These are phyloP conservation scores for Bradypodion ventrale DNA, from an alignment of 2,797 vertebrate species.

Conservation along the genomic window DNA sequence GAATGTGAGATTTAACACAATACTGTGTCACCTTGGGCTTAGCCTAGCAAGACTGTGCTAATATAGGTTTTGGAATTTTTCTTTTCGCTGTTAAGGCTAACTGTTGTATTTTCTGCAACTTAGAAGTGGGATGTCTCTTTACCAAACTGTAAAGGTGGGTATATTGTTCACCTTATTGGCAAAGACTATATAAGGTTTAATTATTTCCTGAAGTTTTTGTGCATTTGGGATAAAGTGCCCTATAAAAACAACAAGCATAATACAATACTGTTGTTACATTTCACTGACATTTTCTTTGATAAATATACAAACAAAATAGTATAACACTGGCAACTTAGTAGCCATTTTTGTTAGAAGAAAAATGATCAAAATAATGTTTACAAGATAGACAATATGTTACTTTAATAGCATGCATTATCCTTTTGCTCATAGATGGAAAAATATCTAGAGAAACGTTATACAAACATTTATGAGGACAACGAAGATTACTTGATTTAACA, in stretches of 20 bases:
- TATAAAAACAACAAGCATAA: slow-evolving; percentile 12
- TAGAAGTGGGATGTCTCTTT: background rate
- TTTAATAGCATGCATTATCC: slow-evolving; percentile 18
- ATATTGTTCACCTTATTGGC: background rate
- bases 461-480: slow-evolving; percentile 2
- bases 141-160: background rate
- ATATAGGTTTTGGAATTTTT: background rate
- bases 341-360: slow-evolving; percentile 23
- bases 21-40: background rate
- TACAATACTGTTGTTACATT: slow-evolving; percentile 15
- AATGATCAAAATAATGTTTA: background rate
- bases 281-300: slow-evolving; percentile 29
- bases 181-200: background rate
- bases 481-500: slow-evolving; percentile 11
- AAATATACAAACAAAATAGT: slow-evolving; percentile 13
- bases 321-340: background rate
- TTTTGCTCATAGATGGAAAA: slow-evolving; percentile 25
- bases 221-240: background rate
- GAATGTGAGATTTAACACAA: background rate
- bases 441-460: slow-evolving; percentile 26
- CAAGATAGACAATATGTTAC: background rate
- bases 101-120: background rate
- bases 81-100: background rate
- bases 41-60: background rate
- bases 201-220: slow-evolving; percentile 6